Percentiles rank a stretch among this genome's conserved stretches.
Conservation (phyloP, 2,888 invertebrate genomes). For the Chironomus tentans region DNA sequence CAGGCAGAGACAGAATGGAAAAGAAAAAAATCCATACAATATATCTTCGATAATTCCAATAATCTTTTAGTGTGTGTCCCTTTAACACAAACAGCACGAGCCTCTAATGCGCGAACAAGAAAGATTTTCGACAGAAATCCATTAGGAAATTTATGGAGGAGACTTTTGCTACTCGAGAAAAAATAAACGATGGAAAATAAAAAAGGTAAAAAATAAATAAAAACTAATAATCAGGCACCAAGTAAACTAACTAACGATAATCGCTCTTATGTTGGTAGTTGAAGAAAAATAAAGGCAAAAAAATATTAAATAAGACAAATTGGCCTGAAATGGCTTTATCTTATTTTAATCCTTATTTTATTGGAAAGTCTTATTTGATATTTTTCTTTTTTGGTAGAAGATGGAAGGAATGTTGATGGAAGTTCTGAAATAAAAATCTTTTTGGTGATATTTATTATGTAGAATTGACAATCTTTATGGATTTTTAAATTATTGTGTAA, state of each 20-base stretch:
- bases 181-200: too few relatives aligned
- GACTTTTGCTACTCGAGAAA: not conserved
- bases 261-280: not conserved
- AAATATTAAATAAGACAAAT: constrained; percentile 4
- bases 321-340: constrained; percentile 21
- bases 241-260: constrained; percentile 8
- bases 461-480: too few relatives aligned
- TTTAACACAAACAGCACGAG: not conserved
- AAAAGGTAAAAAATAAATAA: not conserved
- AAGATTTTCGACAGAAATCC: not conserved
- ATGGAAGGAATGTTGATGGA: too few relatives aligned
- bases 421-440: too few relatives aligned
- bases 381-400: too few relatives aligned
- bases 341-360: constrained; percentile 21
- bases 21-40: not conserved
- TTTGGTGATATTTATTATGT: too few relatives aligned
- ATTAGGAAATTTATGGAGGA: not conserved
- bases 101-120: constrained; percentile 17
- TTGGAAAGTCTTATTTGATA: not conserved
- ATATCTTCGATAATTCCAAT: not conserved
- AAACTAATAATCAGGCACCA: not conserved
- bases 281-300: not conserved
- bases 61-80: not conserved
- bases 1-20: not conserved
- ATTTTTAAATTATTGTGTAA: too few relatives aligned